A percentile compares a stretch with the other conserved stretches of the same genome.
These are phyloP conservation scores for Leptopterna dolabrata DNA, from an alignment of 2,888 invertebrate genomes.

Conservation along the genomic window DNA sequence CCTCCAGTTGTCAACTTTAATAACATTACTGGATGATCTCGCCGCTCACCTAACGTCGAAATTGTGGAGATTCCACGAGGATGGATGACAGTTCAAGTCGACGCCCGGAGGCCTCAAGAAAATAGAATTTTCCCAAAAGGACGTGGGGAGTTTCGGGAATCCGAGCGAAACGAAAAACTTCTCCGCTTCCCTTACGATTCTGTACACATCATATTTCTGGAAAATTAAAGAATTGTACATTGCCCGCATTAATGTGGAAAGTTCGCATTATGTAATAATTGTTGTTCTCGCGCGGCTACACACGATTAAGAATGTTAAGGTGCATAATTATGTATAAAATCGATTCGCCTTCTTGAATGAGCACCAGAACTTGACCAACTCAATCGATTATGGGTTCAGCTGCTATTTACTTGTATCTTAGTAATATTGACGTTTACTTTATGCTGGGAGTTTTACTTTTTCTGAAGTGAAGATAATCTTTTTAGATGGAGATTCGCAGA, in stretches of 20 bases:
- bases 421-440: too few species aligned
- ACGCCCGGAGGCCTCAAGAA: slow-evolving; percentile 80
- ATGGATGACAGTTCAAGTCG: slow-evolving; percentile 86
- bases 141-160: slow-evolving; percentile 81
- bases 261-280: neutral
- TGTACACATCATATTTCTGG: slow-evolving; percentile 78
- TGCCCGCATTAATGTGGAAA: neutral
- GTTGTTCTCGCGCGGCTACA: too few species aligned
- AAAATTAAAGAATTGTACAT: slow-evolving; percentile 28
- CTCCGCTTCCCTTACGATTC: slow-evolving; percentile 87
- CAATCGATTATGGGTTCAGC: too few species aligned
- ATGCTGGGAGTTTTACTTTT: too few species aligned
- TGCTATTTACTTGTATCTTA: too few species aligned
- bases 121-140: slow-evolving; percentile 88
- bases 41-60: slow-evolving; percentile 79
- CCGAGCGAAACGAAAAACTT: slow-evolving; percentile 88
- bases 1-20: too few species aligned
- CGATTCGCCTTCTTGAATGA: too few species aligned
- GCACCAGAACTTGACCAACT: too few species aligned
- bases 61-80: slow-evolving; percentile 89
- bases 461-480: too few species aligned
- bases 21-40: neutral
- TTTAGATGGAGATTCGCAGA: too few species aligned
- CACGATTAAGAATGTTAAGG: too few species aligned
- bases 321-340: too few species aligned